Conservation (phyloP, 1,140 invertebrate genomes). For the Panonychus citri region DNA sequence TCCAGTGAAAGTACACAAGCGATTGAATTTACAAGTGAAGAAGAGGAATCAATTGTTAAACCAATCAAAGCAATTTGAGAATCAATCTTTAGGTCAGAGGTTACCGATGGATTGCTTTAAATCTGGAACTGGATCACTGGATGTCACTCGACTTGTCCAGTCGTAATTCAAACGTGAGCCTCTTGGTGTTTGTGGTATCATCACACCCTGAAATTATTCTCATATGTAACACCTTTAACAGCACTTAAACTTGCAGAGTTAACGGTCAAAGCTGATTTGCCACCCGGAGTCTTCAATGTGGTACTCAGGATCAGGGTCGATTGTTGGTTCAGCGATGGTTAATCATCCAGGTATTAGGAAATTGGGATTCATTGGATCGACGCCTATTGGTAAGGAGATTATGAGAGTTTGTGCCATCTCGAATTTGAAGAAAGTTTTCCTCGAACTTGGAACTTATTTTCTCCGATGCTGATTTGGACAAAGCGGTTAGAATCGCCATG, state of each 20-base stretch:
- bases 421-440: constrained; percentile 76
- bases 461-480: constrained; percentile 72
- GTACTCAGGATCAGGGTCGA: constrained; percentile 53
- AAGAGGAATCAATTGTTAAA: constrained; percentile 42
- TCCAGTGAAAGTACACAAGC: constrained; percentile 16
- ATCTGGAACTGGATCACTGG: constrained; percentile 79
- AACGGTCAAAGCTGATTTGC: constrained; percentile 53
- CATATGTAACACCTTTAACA: constrained; percentile 26
- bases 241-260: constrained; percentile 1
- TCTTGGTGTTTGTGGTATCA: constrained; percentile 34
- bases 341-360: constrained; percentile 61
- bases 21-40: constrained; percentile 35
- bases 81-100: constrained; percentile 49
- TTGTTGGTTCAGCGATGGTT: constrained; percentile 57
- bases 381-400: constrained; percentile 50
- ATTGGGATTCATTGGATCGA: constrained; percentile 76
- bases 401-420: constrained; percentile 54
- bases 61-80: constrained; percentile 44
- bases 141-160: constrained; percentile 75
- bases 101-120: constrained; percentile 70
- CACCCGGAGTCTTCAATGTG: constrained; percentile 81
- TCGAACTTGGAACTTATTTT: constrained; percentile 72
- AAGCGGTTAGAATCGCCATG: constrained; percentile 71
- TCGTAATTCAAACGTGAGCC: constrained; percentile 65
- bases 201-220: constrained; percentile 40